Evolutionary conservation across 2,113 vertebrate genomes (phyloP).

Genomic region (Poeciliopsis occidentalis): DNA sequence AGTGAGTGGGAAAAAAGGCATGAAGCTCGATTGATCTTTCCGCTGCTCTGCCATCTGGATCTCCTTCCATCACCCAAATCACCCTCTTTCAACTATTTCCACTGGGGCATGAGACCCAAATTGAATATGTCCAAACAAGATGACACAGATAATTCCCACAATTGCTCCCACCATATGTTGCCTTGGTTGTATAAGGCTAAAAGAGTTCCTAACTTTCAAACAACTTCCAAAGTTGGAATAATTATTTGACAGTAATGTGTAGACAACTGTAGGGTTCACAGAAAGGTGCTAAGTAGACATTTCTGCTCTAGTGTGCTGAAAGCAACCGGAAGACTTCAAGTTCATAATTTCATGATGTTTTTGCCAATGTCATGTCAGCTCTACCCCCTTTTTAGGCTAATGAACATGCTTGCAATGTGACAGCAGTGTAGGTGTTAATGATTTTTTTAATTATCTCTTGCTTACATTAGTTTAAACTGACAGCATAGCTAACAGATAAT

Average conservation of each 20-base stretch:
- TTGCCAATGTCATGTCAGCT: conserved; percentile 19
- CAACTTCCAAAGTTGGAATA: conserved; percentile 79
- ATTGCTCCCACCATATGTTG: conserved; percentile 87
- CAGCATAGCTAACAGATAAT: neutral
- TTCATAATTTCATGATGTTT: conserved; percentile 18
- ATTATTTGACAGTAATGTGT: conserved; percentile 44
- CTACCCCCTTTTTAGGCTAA: conserved; percentile 11
- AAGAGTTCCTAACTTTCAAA: conserved; percentile 82
- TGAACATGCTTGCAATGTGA: conserved; percentile 5
- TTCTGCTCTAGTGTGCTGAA: conserved; percentile 6
- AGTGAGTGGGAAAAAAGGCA: conserved; percentile 63
- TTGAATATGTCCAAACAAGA: conserved; percentile 86
- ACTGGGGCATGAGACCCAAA: conserved; percentile 83
- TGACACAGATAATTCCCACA: conserved; percentile 87
- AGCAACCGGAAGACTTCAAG: conserved; percentile 15
- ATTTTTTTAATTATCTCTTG: conserved; percentile 9
- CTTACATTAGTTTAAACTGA: conserved; percentile 11
- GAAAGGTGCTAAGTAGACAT: conserved; percentile 2
- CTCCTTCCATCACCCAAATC: conserved; percentile 74
- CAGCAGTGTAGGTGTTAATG: conserved; percentile 12
- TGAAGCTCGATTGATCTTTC: conserved; percentile 72
- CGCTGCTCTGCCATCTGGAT: conserved; percentile 77
- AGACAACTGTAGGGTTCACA: conserved; percentile 34
- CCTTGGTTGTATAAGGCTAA: conserved; percentile 78
- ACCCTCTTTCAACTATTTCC: conserved; percentile 79